Evolutionary conservation across 2,797 vertebrate genomes (phyloP), one percentile per base, ranked within the genome.

Genomic region (Ctenochaetus hawaiiensis): DNA sequence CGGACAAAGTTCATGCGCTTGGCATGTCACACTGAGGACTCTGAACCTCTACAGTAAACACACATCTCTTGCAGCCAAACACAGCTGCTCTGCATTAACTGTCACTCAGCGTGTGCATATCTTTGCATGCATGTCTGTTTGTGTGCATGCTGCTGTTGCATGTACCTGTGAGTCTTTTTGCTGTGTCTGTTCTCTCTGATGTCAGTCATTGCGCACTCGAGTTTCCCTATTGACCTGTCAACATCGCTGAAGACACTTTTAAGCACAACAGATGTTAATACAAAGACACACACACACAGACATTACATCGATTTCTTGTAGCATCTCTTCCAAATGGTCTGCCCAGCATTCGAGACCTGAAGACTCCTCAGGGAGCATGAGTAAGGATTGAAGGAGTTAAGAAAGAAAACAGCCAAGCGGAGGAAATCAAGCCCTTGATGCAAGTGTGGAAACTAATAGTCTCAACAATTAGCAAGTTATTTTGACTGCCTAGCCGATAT

Each of bases 181-280:
- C 41, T 68, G 34, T 23, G 30, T 68, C 37, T 47, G 49, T 68
- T 70, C n/a, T 43, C 1, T 7, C 26, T 22, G 23, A 79, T 86
- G 58, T 85, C 74, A 79, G 65, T 78, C 80, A 26, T 54, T 70
- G 58, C 71, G 63, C 72, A 76, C 67, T 48, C 67, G 59, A 60
- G 63, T 72, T 67, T 79, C 48, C 47, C 41, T 80, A 85, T 82
- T 89, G 83, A 87, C 78, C 67, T 80, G 75, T 84, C 76, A 86
- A 80, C 78, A 85, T 75, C 23, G 48, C 64, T 67, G 61, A 52
- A 77, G 68, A 85, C 79, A 86, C 85, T 84, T 90, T 83, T 62
- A 84, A 85, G 71, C 82, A 80, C 81, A 88, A 80, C 86, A 82
- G 39, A 84, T 83, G 86, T 88, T 78, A 80, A 87, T 83, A 87